Conservation (phyloP, 1,140 invertebrate genomes). For the Pseudomyrmex flavicornis region DNA sequence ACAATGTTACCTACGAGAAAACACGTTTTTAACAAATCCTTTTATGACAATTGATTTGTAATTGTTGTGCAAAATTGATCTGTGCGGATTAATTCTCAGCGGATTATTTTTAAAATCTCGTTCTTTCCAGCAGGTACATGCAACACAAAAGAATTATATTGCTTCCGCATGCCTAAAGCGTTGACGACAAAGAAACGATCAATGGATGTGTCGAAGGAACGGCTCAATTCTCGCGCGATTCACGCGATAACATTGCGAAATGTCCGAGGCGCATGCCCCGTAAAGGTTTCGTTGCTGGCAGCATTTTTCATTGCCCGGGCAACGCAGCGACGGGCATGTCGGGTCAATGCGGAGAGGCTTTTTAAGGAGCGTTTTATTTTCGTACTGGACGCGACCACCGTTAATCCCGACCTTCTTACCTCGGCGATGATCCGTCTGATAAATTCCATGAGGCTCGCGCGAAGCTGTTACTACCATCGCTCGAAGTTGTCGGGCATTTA, state of each 20-base stretch:
- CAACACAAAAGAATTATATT: background rate
- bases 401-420: conserved; percentile 74
- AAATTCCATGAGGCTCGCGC: conserved; percentile 69
- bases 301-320: conserved; percentile 65
- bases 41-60: background rate
- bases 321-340: conserved; percentile 53
- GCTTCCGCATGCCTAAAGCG: conserved; percentile 30
- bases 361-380: conserved; percentile 75
- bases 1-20: background rate
- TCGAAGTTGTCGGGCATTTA: conserved; percentile 69
- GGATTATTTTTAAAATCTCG: background rate
- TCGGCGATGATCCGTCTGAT: conserved; percentile 73
- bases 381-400: conserved; percentile 72
- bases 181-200: conserved; percentile 55
- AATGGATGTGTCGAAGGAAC: conserved; percentile 57
- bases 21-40: background rate
- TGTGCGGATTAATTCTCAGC: background rate
- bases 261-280: conserved; percentile 51
- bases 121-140: background rate
- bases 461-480: conserved; percentile 60
- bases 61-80: too few species aligned
- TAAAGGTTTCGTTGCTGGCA: conserved; percentile 58
- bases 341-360: conserved; percentile 64
- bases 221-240: conserved; percentile 58
- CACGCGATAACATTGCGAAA: conserved; percentile 53